Base-by-base conservation (phyloP, 2,797 vertebrate genomes). In the Sarcoramphus papa region DNA sequence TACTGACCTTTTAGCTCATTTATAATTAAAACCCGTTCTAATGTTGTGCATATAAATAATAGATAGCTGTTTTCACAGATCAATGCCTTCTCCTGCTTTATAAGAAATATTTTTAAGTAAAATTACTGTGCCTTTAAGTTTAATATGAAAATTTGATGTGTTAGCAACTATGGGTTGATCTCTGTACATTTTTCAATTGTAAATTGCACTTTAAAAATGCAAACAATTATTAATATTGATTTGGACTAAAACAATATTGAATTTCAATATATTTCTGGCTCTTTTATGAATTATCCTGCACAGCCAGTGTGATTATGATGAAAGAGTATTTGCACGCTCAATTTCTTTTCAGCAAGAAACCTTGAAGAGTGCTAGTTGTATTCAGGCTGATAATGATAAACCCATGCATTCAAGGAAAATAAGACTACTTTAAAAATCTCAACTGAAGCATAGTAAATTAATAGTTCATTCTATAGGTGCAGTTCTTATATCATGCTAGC, bases 181-280 rank as follows among this genome's bases (percentile, higher is more conserved):
- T 97, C 94, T 95, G 96, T 82, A 95, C 93, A 97, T 98, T 98
- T 97, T 97, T 97, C 97, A 97, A 96, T 94, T 96, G 97, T 96
- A 98, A 97, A 97, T 89, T 97, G 97, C 97, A 97, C 97, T 98
- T 98, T 98, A 97, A 98, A 98, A 98, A 98, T 97, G 98, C 98
- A 98, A 98, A 98, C 98, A 98, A 98, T 98, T 98, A 98, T 98
- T 98, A 98, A 98, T 98, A 98, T 98, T 98, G 98, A 98, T 98
- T 98, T 96, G 96, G 97, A 97, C 97, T 98, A 97, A 98, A 98
- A 98, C 98, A 98, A 98, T 98, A 98, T 98, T 98, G 98, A 98
- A 97, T 98, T 98, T 98, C 98, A 98, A 98, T 98, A 98, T 92
- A 97, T 97, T 97, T 96, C 94, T 92, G 89, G 96, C 97, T 97